These are phyloP conservation scores for Platyscapa corneri DNA, from an alignment of 1,140 invertebrate genomes.

Conservation along the genomic window DNA sequence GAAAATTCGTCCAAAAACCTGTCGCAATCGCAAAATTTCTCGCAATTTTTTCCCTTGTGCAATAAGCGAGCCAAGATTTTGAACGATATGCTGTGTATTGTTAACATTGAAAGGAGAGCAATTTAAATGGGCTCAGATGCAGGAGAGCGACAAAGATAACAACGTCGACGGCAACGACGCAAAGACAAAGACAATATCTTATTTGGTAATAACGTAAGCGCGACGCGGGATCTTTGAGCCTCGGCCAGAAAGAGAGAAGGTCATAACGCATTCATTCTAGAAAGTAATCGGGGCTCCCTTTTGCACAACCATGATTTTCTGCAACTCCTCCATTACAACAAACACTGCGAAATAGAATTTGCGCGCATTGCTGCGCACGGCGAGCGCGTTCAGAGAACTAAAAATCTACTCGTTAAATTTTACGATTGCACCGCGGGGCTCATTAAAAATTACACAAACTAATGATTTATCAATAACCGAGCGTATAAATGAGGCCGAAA, in stretches of 20 bases:
- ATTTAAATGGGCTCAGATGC: background rate
- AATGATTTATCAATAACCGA: slow-evolving; percentile 28
- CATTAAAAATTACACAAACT: slow-evolving; percentile 50
- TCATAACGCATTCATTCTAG: slow-evolving; percentile 47
- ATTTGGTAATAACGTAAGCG: slow-evolving; percentile 31
- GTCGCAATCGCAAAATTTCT: background rate
- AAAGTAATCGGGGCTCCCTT: slow-evolving; percentile 41
- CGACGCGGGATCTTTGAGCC: background rate
- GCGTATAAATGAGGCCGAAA: background rate
- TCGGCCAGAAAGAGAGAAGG: slow-evolving; percentile 26
- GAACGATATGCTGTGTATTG: background rate
- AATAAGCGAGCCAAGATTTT: background rate
- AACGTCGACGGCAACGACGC: background rate
- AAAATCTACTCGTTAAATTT: slow-evolving; percentile 36
- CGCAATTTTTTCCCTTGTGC: background rate
- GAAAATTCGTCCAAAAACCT: background rate
- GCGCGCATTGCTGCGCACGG: slow-evolving; percentile 34
- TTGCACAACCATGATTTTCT: slow-evolving; percentile 44
- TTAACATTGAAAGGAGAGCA: slow-evolving; percentile 41
- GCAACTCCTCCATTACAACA: slow-evolving; percentile 42
- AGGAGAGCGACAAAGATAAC: no score
- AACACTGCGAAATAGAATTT: slow-evolving; percentile 48
- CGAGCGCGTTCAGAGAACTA: slow-evolving; percentile 13
- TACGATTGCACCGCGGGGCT: slow-evolving; percentile 36
- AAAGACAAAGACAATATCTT: slow-evolving; percentile 34